Percentiles rank a stretch among this genome's conserved stretches.
Conservation (phyloP, 2,888 invertebrate genomes). For the Drosophila rellima region DNA sequence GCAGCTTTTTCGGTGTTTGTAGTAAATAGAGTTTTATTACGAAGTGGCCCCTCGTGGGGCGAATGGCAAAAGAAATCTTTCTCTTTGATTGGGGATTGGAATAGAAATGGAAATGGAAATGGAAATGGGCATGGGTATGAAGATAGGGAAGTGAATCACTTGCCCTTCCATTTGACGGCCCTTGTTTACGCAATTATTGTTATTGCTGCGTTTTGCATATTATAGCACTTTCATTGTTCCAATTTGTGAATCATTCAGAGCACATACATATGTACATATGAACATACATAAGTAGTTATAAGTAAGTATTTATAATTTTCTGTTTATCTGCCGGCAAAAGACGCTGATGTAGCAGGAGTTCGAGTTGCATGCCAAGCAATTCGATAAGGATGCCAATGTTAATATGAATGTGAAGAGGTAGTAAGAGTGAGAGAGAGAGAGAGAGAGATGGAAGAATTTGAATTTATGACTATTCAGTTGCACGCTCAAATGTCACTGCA, state of each 20-base stretch:
- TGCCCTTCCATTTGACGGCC: conserved; percentile 29
- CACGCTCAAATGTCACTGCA: background rate
- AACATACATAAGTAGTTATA: background rate
- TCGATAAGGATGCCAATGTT: conserved; percentile 20
- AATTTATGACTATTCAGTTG: conserved; percentile 3
- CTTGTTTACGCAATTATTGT: conserved; percentile 21
- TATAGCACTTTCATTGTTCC: conserved; percentile 19
- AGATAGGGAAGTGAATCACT: conserved; percentile 31
- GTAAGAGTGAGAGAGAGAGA: background rate
- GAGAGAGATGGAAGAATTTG: background rate
- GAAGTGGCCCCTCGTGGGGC: background rate
- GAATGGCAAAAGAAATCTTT: conserved; percentile 3
- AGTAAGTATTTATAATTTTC: conserved; percentile 17
- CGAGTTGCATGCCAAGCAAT: conserved; percentile 26
- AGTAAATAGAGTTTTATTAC: background rate
- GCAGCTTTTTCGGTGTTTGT: conserved; percentile 7
- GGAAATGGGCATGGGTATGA: conserved; percentile 4
- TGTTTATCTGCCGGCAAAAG: conserved; percentile 24
- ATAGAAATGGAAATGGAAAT: conserved; percentile 1
- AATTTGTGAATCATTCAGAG: conserved; percentile 28
- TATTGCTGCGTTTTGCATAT: conserved; percentile 19
- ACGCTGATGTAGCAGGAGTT: conserved; percentile 37
- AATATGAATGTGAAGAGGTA: background rate
- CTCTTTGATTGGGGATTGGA: conserved; percentile 12
- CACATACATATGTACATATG: background rate